Base-by-base conservation (phyloP, 2,888 invertebrate genomes). In the Cataglyphis livida region DNA sequence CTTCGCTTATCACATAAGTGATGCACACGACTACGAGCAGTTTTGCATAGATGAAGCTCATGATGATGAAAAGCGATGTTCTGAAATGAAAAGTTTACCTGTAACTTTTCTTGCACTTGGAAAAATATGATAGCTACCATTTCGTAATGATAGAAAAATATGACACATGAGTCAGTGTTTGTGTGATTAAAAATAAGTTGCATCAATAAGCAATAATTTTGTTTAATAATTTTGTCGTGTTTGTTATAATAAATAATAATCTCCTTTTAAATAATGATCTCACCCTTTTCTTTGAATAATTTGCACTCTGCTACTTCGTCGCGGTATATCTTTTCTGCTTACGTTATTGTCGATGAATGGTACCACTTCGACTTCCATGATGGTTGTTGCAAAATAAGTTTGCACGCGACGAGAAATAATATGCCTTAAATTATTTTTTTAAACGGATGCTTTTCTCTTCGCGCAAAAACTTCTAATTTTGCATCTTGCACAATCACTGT, bases 11-110 rank as follows among this genome's bases (percentile, higher is more conserved):
- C 92, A 99, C 98, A 95, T 98, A 98, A 88, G 98, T 98, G 94
- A 98, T 96, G 95, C 99, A 99, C 84, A 98, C 97, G 91, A 99
- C 98, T 91, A 99, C 97, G 95, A 99, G 96, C 87, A 99, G 97
- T 95, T 99, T 98, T 93, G 98, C 98, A 95, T 99, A 99, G 94
- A 99, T 98, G 95, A 98, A 98, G 95, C 99, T 99, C 96, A 98
- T 97, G 95, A 98, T 98, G 95, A 98, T 98, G 96, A 98, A 98
- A 92, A 98, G 96, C 92, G 98, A 98, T 91, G 98, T 98, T 96
- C 98, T 98, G 97, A 88, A 96, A 96, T 92, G 93, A 88, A 93
- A 93, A 93, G 83, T 66, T 25, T 6, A 10, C 3, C 21, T 10
- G 21, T 64, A n/a, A 59, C 25, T 61, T 32, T 4, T 61, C 7